These are phyloP conservation scores for Bujurquina vittata DNA, from an alignment of 2,113 vertebrate species.

Conservation along the genomic window DNA sequence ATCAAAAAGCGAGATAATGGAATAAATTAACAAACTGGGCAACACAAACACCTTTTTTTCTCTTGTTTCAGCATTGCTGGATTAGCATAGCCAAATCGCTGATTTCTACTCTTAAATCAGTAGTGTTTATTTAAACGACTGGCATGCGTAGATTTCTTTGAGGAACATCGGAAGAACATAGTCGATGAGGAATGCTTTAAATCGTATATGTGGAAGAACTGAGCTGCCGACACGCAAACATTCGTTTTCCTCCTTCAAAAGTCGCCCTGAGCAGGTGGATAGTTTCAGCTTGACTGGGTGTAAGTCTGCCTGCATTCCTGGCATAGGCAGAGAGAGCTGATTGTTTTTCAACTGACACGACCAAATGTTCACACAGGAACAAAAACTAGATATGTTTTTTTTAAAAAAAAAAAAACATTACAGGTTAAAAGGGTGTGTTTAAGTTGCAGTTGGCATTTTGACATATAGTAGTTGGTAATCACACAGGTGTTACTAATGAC, in stretches of 20 bases:
- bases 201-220: background rate
- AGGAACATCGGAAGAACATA: background rate
- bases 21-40: background rate
- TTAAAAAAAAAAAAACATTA: too few species aligned
- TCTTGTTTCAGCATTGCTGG: conserved; percentile 3
- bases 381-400: background rate
- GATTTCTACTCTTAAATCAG: background rate
- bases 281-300: background rate
- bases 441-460: background rate
- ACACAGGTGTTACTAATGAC: background rate
- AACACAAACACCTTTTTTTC: background rate
- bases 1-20: background rate
- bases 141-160: background rate
- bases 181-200: too few species aligned
- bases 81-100: conserved; percentile 37
- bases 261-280: conserved; percentile 5
- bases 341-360: conserved; percentile 4
- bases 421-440: background rate
- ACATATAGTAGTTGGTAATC: background rate
- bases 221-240: conserved; percentile 9
- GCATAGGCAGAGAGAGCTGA: background rate
- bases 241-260: background rate
- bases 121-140: background rate
- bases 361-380: background rate
- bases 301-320: conserved; percentile 61